A percentile compares a stretch with the other conserved stretches of the same genome.
These are phyloP conservation scores for Priocnemis perturbator DNA, from an alignment of 2,888 invertebrate species.

Conservation along the genomic window DNA sequence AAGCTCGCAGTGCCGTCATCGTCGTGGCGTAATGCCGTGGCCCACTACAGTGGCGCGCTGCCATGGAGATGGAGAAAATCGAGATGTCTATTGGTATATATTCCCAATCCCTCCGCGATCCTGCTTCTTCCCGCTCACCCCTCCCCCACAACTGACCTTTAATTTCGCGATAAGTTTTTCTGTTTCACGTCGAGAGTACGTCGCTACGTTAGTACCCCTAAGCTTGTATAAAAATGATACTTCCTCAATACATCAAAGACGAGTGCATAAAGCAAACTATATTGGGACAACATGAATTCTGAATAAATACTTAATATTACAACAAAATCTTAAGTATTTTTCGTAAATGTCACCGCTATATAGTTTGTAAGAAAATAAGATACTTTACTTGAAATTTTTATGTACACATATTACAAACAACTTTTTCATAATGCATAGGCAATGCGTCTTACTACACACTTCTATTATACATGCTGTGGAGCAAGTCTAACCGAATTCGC, in stretches of 20 bases:
- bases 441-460: constrained; percentile 56
- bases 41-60: too few species aligned
- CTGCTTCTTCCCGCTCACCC: background rate
- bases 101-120: too few species aligned
- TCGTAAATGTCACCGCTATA: constrained; percentile 66
- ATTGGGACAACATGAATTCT: constrained; percentile 62
- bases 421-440: constrained; percentile 61
- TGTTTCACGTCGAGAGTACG: constrained; percentile 26
- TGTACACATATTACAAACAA: constrained; percentile 73
- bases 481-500: constrained; percentile 44
- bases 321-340: constrained; percentile 67
- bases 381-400: constrained; percentile 71
- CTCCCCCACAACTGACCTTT: background rate
- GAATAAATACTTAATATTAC: constrained; percentile 69
- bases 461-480: constrained; percentile 55
- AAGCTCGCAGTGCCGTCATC: background rate
- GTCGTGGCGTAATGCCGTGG: background rate
- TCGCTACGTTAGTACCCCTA: constrained; percentile 42
- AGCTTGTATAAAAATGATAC: constrained; percentile 61
- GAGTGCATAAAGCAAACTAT: constrained; percentile 64
- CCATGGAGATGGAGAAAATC: background rate
- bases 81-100: background rate
- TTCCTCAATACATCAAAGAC: constrained; percentile 56
- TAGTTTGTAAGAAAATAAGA: constrained; percentile 74
- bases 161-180: constrained; percentile 9